Evolutionary conservation across 2,797 vertebrate species (phyloP).

Genomic region (Tangara arthus): DNA sequence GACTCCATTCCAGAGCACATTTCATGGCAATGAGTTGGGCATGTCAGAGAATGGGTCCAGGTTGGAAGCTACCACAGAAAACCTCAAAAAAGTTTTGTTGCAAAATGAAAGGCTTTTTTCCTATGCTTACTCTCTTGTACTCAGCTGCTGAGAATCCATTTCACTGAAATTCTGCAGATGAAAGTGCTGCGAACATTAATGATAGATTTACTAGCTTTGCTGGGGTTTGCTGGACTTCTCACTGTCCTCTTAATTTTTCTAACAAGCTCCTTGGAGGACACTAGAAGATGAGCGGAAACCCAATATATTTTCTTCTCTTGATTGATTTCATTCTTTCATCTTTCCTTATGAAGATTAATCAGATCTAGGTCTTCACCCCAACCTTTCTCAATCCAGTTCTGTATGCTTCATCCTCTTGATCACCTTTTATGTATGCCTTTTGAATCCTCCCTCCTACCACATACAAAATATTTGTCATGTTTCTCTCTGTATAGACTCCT

Average conservation of each 20-base stretch:
- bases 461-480: background rate
- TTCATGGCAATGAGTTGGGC: background rate
- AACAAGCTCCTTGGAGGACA: constrained; percentile 25
- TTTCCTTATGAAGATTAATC: constrained; percentile 26
- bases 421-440: background rate
- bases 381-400: background rate
- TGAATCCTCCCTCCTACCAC: background rate
- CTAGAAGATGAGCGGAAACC: background rate
- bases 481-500: background rate
- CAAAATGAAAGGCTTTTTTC: background rate
- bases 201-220: background rate
- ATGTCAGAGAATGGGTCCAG: background rate
- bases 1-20: background rate
- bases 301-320: background rate
- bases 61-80: background rate
- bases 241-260: constrained; percentile 35
- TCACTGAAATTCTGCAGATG: constrained; percentile 3
- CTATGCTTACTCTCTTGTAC: background rate
- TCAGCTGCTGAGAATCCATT: background rate
- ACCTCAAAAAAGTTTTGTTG: background rate
- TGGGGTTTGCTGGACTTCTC: background rate
- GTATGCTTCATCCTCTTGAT: background rate
- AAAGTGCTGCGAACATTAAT: constrained; percentile 15
- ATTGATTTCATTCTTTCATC: constrained; percentile 41
- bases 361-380: background rate